Evolutionary conservation across 1,140 invertebrate species (phyloP).

Genomic region (Pentalonia nigronervosa): DNA sequence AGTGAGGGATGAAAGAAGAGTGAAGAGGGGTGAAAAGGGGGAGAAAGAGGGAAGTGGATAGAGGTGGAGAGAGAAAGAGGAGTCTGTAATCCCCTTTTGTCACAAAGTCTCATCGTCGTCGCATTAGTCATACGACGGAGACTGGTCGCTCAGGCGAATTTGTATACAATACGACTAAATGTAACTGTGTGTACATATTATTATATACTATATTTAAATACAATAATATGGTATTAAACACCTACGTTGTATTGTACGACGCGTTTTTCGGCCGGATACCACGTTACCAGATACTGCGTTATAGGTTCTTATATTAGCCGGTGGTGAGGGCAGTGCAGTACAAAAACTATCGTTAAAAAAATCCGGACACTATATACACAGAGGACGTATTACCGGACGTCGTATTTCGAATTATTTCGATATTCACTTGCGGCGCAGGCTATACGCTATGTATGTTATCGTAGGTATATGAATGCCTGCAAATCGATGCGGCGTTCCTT

Average conservation of each 20-base stretch:
- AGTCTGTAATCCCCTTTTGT: background rate
- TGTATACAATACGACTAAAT: background rate
- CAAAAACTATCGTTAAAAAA: background rate
- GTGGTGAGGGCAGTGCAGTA: background rate
- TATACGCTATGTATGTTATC: background rate
- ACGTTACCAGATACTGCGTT: background rate
- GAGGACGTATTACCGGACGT: background rate
- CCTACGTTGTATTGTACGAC: background rate
- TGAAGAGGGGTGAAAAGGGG: no score
- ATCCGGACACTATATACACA: background rate
- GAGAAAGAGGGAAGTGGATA: no score
- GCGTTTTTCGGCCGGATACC: background rate
- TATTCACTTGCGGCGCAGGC: background rate
- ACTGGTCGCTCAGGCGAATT: background rate
- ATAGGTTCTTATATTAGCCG: background rate
- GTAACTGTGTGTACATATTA: background rate
- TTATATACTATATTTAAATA: background rate
- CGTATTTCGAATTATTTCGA: background rate
- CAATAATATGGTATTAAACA: background rate
- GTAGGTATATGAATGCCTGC: background rate
- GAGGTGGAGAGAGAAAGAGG: background rate
- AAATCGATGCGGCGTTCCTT: background rate
- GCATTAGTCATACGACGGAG: background rate
- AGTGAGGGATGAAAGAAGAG: no score
- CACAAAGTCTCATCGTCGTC: background rate